Percentiles rank a stretch among this genome's conserved stretches.
Conservation (phyloP, 2,888 invertebrate genomes). For the Strigamia transsilvanica region DNA sequence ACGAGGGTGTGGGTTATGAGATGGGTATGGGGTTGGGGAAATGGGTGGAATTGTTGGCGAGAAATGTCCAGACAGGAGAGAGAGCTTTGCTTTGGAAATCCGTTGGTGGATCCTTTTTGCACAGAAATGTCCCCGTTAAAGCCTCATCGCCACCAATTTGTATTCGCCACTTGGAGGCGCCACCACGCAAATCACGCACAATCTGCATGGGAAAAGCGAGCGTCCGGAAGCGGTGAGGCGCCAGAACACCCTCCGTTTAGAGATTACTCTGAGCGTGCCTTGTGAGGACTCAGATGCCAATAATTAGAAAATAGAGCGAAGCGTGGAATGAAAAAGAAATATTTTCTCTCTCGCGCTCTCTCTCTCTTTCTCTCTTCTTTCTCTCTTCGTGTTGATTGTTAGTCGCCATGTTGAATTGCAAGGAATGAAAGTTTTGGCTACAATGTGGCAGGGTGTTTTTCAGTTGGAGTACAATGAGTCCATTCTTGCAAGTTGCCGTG, state of each 20-base stretch:
- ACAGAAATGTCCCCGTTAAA: constrained; percentile 15
- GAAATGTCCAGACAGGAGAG: constrained; percentile 38
- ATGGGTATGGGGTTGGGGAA: not conserved
- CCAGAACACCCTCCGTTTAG: constrained; percentile 6
- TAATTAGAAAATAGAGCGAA: constrained; percentile 3
- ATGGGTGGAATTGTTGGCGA: not conserved
- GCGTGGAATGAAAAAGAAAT: constrained; percentile 19
- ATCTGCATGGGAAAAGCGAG: constrained; percentile 26
- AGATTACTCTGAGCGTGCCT: constrained; percentile 4
- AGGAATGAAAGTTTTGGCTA: not conserved
- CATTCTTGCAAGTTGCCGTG: constrained; percentile 21
- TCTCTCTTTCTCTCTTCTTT: not conserved
- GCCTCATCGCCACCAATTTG: constrained; percentile 38
- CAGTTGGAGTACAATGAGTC: constrained; percentile 16
- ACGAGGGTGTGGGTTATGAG: constrained; percentile 5
- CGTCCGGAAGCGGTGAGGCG: constrained; percentile 17
- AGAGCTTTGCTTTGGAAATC: constrained; percentile 31
- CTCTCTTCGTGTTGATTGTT: not conserved
- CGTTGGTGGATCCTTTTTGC: constrained; percentile 34
- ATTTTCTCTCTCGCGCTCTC: not conserved
- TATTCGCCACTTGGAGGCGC: constrained; percentile 38
- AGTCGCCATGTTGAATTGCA: not conserved
- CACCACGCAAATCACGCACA: constrained; percentile 32
- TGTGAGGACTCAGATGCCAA: constrained; percentile 8
- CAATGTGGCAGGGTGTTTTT: constrained; percentile 25